These are phyloP conservation scores for Hepsetus odoe DNA, from an alignment of 2,113 vertebrate species.

Conservation along the genomic window DNA sequence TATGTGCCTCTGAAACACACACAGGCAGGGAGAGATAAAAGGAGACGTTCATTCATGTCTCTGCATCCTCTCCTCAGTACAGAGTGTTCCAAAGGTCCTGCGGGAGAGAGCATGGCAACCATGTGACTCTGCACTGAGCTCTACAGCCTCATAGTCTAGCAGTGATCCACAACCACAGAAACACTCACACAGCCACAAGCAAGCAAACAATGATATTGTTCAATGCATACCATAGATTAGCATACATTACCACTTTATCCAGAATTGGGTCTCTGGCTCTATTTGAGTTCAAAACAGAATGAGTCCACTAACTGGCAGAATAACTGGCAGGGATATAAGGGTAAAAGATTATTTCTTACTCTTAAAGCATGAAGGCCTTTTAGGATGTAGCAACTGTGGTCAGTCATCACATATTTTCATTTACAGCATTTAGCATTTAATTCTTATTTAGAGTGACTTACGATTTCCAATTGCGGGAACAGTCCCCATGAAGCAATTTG, in stretches of 20 bases:
- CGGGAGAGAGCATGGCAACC: constrained; percentile 46
- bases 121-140: constrained; percentile 50
- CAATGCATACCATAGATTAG: background rate
- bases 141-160: constrained; percentile 47
- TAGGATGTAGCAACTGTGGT: background rate
- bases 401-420: too few relatives aligned
- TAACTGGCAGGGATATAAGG: too few relatives aligned
- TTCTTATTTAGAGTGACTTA: too few relatives aligned
- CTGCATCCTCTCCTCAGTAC: constrained; percentile 50
- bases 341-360: too few relatives aligned
- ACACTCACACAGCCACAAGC: background rate
- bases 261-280: background rate
- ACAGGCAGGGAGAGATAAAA: constrained; percentile 24
- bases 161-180: constrained; percentile 22
- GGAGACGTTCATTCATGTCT: constrained; percentile 43
- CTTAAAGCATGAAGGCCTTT: background rate
- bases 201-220: background rate
- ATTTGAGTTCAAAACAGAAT: background rate
- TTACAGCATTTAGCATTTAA: too few relatives aligned
- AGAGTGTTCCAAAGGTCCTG: constrained; percentile 53
- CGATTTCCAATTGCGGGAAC: too few relatives aligned
- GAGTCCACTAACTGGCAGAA: too few relatives aligned
- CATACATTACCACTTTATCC: background rate
- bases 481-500: too few relatives aligned
- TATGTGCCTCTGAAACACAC: background rate